Conservation (phyloP, 2,113 vertebrate species). For the Oceanodroma tethys region DNA sequence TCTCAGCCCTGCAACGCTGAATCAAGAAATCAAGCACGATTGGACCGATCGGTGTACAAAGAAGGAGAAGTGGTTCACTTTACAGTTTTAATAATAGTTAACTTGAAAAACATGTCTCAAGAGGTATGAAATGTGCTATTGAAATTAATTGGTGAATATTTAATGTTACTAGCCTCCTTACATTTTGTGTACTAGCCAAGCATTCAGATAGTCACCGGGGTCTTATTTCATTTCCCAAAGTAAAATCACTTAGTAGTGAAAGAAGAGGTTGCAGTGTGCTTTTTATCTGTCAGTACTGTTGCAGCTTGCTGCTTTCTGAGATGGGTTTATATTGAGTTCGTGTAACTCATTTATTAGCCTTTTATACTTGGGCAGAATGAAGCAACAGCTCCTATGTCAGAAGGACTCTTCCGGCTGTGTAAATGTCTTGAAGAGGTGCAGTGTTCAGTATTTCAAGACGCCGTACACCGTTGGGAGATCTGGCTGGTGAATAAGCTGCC, state of each 20-base stretch:
- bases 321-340: too few relatives aligned
- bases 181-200: accelerated
- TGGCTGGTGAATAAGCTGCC: not conserved
- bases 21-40: not conserved
- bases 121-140: not conserved
- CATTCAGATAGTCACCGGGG: not conserved
- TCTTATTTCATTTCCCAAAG: not conserved
- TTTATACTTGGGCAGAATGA: not conserved
- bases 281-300: too few relatives aligned
- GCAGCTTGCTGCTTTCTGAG: not conserved
- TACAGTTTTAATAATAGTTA: not conserved
- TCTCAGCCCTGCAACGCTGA: not conserved
- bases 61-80: not conserved
- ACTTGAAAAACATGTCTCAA: not conserved
- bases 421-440: not conserved
- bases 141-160: not conserved
- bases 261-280: not conserved
- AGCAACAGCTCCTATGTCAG: not conserved
- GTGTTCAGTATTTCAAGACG: not conserved
- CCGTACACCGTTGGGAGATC: accelerated
- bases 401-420: not conserved
- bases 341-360: not conserved
- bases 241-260: not conserved
- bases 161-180: not conserved
- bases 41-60: not conserved